Evolutionary conservation across 2,797 vertebrate species (phyloP), one percentile per base, ranked within the genome.

Genomic region (Galagoides demidoff): DNA sequence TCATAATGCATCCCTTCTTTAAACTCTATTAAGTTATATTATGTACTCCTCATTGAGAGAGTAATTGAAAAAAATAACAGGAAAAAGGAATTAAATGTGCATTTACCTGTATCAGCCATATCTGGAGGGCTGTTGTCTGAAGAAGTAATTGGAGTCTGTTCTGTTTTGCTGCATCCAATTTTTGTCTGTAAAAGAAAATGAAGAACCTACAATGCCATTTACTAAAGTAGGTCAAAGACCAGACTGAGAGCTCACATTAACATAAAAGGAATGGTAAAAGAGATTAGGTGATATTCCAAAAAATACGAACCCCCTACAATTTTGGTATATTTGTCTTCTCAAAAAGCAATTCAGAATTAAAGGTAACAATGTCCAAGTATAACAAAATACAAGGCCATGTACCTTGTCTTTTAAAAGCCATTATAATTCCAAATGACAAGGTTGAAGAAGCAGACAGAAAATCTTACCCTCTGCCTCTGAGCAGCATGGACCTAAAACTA

Each of bases 61-160:
- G 71, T 61, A 97, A 96, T 9, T 95, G 55, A 96, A 96, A 61
- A 97, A 57, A 92, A 84, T 55, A 92, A 92, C 11, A 92, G 64
- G 82, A 85, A 81, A 94, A 86, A 96, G 77, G 90, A 97, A 97
- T 97, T 31, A 96, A 96, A 96, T 93, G 84, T 95, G 71, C 83
- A 93, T 96, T 98, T 98, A 99, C 99, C 99, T 8, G 98, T 76
- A 95, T 97, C 97, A 95, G 98, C 90, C 12, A 93, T 96, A 87
- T 98, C 95, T 89, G 96, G 20, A 96, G 97, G 79, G 97, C 95
- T 98, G 96, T 95, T 98, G 95, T 98, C 97, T 34, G 91, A 92
- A 71, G 98, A 97, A 92, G 98, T 90, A 90, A 98, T 17, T 74
- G 94, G 91, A 85, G 92, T 92, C 37, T 97, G 97, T 68, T 99